A percentile compares a stretch with the other conserved stretches of the same genome.
phyloP scores from a whole-genome alignment of 2,797 vertebrate genomes.

The Philypnodon macrostomus region DNA sequence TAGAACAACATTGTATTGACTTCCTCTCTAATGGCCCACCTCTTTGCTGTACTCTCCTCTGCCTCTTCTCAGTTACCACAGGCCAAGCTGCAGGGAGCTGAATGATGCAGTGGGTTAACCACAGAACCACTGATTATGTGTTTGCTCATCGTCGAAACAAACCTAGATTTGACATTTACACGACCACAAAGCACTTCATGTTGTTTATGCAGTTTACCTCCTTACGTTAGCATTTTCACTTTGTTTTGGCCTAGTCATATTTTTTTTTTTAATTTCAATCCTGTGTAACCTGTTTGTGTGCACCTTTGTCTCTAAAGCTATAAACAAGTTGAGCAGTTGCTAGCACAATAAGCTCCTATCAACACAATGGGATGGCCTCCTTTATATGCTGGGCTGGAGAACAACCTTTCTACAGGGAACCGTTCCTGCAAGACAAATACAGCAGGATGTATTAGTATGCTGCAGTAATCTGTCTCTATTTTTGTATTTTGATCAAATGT shows the following conservation, averaged over 20 bases:
- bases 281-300: slow-evolving; percentile 6
- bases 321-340: slow-evolving; percentile 16
- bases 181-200: slow-evolving; percentile 22
- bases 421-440: slow-evolving; percentile 24
- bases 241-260: neutral
- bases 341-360: slow-evolving; percentile 8
- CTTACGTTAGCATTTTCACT: neutral
- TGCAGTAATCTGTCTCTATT: neutral
- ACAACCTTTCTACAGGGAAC: slow-evolving; percentile 15
- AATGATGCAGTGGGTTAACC: slow-evolving; percentile 38
- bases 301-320: slow-evolving; percentile 5
- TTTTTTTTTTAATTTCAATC: neutral
- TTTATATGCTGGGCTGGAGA: slow-evolving; percentile 21
- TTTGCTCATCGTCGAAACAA: slow-evolving; percentile 20
- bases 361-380: slow-evolving; percentile 21
- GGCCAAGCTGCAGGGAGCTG: slow-evolving; percentile 12
- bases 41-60: slow-evolving; percentile 3
- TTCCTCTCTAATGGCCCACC: slow-evolving; percentile 3
- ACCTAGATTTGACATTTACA: slow-evolving; percentile 27
- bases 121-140: slow-evolving; percentile 49
- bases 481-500: slow-evolving; percentile 1
- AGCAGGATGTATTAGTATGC: slow-evolving; percentile 25
- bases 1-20: neutral
- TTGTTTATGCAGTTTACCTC: neutral
- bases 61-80: slow-evolving; percentile 12